Conservation (phyloP, 2,888 invertebrate genomes). For the Pherbina coryleti region DNA sequence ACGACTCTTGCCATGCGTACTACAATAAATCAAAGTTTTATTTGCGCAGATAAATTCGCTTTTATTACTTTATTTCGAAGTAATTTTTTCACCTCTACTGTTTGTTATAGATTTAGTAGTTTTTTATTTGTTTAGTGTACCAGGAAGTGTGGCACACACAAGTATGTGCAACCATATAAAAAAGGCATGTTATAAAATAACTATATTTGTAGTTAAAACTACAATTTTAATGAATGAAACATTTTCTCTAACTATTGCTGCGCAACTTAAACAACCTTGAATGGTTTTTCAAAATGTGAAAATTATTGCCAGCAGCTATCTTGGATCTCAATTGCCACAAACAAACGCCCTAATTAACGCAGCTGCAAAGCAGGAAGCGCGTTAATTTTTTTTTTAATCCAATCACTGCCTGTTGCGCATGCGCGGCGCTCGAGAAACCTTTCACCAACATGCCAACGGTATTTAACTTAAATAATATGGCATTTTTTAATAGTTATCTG, state of each 20-base stretch:
- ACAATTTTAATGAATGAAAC: too few species aligned
- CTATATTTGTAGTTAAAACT: too few species aligned
- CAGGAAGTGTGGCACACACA: conserved; percentile 48
- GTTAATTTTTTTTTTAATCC: not conserved
- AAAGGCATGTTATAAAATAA: too few species aligned
- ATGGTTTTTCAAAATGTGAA: too few species aligned
- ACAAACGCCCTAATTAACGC: conserved; percentile 21
- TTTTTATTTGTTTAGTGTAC: conserved; percentile 30
- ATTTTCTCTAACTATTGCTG: too few species aligned
- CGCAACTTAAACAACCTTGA: too few species aligned
- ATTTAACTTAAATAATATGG: too few species aligned
- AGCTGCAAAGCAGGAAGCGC: conserved; percentile 1
- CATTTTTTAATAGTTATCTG: too few species aligned
- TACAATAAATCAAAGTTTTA: conserved; percentile 67
- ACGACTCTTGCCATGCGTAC: conserved; percentile 64
- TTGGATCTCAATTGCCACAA: not conserved
- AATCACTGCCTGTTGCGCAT: not conserved
- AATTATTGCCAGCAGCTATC: too few species aligned
- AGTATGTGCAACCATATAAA: not conserved
- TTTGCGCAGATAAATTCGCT: conserved; percentile 67
- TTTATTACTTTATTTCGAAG: conserved; percentile 67
- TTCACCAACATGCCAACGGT: too few species aligned
- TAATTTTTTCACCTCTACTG: conserved; percentile 35
- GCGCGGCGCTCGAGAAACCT: not conserved
- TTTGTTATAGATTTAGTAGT: conserved; percentile 31